A percentile compares a stretch with the other conserved stretches of the same genome.
phyloP scores from a whole-genome alignment of 2,797 vertebrate species.

The Psittacula derbiana region DNA sequence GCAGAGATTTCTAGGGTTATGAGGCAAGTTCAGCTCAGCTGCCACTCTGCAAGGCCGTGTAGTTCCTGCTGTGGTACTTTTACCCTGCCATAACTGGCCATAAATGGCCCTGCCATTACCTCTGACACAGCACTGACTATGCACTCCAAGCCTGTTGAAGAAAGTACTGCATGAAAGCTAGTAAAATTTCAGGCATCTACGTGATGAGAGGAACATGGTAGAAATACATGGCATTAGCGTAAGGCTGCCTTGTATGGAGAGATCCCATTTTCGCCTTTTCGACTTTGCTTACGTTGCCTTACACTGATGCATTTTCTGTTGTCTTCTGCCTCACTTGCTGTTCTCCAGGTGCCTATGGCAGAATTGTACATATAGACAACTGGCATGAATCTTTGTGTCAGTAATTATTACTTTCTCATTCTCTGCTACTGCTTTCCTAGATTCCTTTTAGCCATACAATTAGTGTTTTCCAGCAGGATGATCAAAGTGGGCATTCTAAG shows the following conservation, averaged over 20 bases:
- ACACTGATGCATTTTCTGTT: background rate
- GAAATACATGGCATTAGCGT: background rate
- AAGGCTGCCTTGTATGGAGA: background rate
- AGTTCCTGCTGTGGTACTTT: background rate
- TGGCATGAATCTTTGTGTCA: background rate
- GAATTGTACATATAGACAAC: background rate
- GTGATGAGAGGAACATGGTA: background rate
- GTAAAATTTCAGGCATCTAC: background rate
- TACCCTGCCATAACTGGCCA: background rate
- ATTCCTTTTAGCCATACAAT: background rate
- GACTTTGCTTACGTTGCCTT: background rate
- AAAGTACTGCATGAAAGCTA: background rate
- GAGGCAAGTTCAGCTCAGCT: background rate
- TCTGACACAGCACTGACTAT: background rate
- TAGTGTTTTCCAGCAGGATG: background rate
- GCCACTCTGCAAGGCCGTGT: background rate
- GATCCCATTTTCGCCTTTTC: background rate
- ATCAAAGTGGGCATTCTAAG: accelerated
- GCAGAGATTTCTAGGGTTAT: background rate
- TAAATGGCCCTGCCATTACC: no score
- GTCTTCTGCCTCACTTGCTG: background rate
- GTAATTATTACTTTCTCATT: background rate
- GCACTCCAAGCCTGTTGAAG: background rate
- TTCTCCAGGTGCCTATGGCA: background rate
- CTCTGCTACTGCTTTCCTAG: background rate